Evolutionary conservation across 2,888 invertebrate species (phyloP).

Genomic region (Cepaea hortensis): DNA sequence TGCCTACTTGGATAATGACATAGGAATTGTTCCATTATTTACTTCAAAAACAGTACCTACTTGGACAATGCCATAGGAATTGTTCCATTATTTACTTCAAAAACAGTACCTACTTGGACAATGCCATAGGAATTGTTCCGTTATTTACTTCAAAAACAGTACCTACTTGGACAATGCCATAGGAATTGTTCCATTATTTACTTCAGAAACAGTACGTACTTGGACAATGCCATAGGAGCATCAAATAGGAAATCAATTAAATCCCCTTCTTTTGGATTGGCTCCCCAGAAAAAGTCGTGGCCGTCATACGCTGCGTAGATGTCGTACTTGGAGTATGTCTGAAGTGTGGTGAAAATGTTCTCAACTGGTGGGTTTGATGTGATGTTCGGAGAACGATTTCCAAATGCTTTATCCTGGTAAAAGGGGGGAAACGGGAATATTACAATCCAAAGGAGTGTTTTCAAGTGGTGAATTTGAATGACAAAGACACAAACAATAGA

Average conservation of each 20-base stretch:
- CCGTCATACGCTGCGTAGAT: constrained; percentile 36
- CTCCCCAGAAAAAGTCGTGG: constrained; percentile 33
- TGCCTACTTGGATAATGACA: too few species aligned
- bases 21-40: too few species aligned
- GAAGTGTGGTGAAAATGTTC: constrained; percentile 25
- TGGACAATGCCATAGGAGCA: constrained; percentile 6
- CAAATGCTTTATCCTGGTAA: constrained; percentile 33
- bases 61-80: too few species aligned
- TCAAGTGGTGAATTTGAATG: too few species aligned
- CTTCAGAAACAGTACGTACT: background rate
- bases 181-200: too few species aligned
- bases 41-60: too few species aligned
- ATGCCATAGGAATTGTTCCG: too few species aligned
- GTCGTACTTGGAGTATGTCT: constrained; percentile 36
- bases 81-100: too few species aligned
- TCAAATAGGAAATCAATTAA: constrained; percentile 40
- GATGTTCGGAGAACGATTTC: background rate
- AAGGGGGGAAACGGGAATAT: background rate
- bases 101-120: too few species aligned
- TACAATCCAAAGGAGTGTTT: background rate
- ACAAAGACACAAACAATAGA: too few species aligned
- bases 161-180: too few species aligned
- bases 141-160: too few species aligned
- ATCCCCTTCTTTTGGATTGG: constrained; percentile 37
- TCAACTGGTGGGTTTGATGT: constrained; percentile 20